Conservation (phyloP, 2,888 invertebrate genomes). For the Gymnocheta viridis region DNA sequence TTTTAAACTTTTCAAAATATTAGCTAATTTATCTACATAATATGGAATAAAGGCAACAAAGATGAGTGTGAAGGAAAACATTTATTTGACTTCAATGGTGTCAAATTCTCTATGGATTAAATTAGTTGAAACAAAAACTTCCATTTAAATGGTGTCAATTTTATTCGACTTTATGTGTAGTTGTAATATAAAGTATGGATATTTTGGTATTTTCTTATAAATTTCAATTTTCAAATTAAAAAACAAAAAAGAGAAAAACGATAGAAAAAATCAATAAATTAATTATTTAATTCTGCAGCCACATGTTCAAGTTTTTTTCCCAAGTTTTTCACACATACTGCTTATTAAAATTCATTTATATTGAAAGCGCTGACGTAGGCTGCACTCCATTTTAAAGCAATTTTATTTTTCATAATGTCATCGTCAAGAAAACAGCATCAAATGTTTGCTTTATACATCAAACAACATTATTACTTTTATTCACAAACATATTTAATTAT, state of each 20-base stretch:
- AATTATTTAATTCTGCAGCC: too few relatives aligned
- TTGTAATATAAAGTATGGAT: neutral
- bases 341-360: too few relatives aligned
- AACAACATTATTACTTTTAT: too few relatives aligned
- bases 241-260: neutral
- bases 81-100: constrained; percentile 14
- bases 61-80: neutral
- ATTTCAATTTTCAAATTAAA: neutral
- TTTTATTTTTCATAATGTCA: too few relatives aligned
- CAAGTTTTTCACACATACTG: too few relatives aligned
- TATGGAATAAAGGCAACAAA: neutral
- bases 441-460: too few relatives aligned
- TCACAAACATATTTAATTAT: too few relatives aligned
- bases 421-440: too few relatives aligned
- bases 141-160: constrained; percentile 26
- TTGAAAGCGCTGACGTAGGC: too few relatives aligned
- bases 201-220: neutral
- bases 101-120: constrained; percentile 31
- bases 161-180: too few relatives aligned
- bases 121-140: neutral
- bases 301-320: too few relatives aligned
- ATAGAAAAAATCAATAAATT: neutral
- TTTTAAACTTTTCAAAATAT: constrained; percentile 29
- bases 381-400: too few relatives aligned
- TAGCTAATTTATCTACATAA: neutral